Evolutionary conservation across 1,140 invertebrate species (phyloP).

Genomic region (Apis florea): DNA sequence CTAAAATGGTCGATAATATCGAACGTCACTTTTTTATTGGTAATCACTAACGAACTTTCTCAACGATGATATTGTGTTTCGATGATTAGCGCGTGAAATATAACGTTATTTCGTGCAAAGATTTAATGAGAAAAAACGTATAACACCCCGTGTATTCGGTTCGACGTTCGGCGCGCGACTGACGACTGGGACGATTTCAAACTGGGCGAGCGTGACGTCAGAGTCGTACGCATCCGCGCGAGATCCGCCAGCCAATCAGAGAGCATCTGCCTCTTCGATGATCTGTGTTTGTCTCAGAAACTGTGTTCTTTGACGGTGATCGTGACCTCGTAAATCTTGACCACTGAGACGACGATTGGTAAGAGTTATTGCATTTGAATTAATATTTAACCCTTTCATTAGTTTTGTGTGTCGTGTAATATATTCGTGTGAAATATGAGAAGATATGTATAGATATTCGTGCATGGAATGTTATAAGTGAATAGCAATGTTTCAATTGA

Average conservation of each 20-base stretch:
- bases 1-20: background rate
- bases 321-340: conserved; percentile 44
- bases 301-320: conserved; percentile 18
- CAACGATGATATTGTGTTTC: background rate
- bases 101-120: background rate
- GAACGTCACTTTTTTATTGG: background rate
- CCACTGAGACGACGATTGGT: background rate
- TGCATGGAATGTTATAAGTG: too few relatives aligned
- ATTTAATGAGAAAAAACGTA: background rate
- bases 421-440: too few relatives aligned
- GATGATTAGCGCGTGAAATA: background rate
- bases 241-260: conserved; percentile 29
- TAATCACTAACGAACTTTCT: background rate
- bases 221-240: conserved; percentile 45
- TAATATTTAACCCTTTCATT: conserved; percentile 16
- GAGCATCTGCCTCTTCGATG: background rate
- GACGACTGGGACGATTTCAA: conserved; percentile 64
- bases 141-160: conserved; percentile 30
- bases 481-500: too few relatives aligned
- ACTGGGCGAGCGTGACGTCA: conserved; percentile 70
- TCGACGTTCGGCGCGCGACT: conserved; percentile 72
- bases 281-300: conserved; percentile 9
- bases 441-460: background rate
- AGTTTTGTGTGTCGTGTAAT: background rate
- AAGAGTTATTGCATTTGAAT: background rate